phyloP scores from a whole-genome alignment of 2,888 invertebrate species.

The Phymatocera aterrima region DNA sequence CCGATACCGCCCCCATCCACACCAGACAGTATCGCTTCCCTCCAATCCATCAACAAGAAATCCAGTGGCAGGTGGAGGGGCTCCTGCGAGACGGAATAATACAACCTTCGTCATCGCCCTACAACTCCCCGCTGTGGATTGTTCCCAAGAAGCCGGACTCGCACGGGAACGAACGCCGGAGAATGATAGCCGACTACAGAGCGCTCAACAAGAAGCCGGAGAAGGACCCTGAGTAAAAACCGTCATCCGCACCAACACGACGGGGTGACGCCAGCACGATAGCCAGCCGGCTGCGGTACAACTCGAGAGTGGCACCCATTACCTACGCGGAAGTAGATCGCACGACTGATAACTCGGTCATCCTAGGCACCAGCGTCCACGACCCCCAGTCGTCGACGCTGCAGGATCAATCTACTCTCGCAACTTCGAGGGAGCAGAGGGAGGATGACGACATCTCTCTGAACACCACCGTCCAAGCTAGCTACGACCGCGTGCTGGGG shows the following conservation, averaged over 20 bases:
- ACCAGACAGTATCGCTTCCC: conserved; percentile 23
- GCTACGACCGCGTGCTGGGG: background rate
- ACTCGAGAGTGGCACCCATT: background rate
- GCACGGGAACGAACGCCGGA: conserved; percentile 48
- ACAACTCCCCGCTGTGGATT: conserved; percentile 63
- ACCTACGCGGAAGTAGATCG: background rate
- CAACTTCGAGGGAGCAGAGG: background rate
- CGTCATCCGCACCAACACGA: background rate
- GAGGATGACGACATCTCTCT: background rate
- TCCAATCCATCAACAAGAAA: conserved; percentile 31
- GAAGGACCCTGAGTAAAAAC: background rate
- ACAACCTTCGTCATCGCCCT: conserved; percentile 57
- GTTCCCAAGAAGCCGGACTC: conserved; percentile 62
- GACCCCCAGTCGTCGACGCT: background rate
- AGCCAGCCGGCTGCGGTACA: background rate
- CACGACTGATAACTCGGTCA: background rate
- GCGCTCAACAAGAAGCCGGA: background rate
- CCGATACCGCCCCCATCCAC: conserved; percentile 7
- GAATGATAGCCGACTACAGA: conserved; percentile 49
- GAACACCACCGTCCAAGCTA: background rate
- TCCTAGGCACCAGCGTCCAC: background rate
- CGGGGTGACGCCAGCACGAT: background rate
- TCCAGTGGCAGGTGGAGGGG: background rate
- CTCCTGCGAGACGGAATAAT: conserved; percentile 47
- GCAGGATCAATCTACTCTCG: background rate